phyloP scores from a whole-genome alignment of 1,140 invertebrate genomes.

The Oncopodura yosiiana region DNA sequence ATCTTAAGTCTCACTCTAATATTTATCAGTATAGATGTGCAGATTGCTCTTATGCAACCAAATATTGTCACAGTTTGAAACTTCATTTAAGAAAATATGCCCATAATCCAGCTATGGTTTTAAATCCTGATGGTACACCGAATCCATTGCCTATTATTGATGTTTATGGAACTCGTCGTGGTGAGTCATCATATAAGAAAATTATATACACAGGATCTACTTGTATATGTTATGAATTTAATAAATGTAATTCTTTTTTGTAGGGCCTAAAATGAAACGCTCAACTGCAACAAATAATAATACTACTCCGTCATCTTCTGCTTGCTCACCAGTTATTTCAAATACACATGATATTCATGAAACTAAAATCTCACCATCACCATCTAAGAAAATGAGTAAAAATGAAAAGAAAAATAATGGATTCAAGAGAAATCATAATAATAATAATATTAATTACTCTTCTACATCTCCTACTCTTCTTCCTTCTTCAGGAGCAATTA shows the following conservation, averaged over 20 bases:
- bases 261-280: constrained; percentile 62
- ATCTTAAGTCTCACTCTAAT: constrained; percentile 95
- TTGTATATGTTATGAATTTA: too few relatives aligned
- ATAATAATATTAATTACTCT: not conserved
- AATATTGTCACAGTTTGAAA: constrained; percentile 96
- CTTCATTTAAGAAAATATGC: constrained; percentile 85
- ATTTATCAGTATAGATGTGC: constrained; percentile 91
- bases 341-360: not conserved
- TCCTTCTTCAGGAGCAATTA: too few relatives aligned
- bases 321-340: too few relatives aligned
- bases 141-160: constrained; percentile 80
- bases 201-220: too few relatives aligned
- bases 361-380: not conserved
- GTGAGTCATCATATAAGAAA: too few relatives aligned
- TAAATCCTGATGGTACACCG: constrained; percentile 76
- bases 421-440: too few relatives aligned
- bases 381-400: constrained; percentile 27
- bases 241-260: too few relatives aligned
- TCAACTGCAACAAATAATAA: constrained; percentile 6
- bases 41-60: constrained; percentile 93
- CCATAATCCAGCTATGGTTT: constrained; percentile 74
- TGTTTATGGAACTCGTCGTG: constrained; percentile 75
- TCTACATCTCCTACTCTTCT: too few relatives aligned
- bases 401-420: not conserved
- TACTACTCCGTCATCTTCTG: not conserved